These are phyloP conservation scores for Lanius collurio DNA, from an alignment of 2,113 vertebrate genomes.

Conservation along the genomic window DNA sequence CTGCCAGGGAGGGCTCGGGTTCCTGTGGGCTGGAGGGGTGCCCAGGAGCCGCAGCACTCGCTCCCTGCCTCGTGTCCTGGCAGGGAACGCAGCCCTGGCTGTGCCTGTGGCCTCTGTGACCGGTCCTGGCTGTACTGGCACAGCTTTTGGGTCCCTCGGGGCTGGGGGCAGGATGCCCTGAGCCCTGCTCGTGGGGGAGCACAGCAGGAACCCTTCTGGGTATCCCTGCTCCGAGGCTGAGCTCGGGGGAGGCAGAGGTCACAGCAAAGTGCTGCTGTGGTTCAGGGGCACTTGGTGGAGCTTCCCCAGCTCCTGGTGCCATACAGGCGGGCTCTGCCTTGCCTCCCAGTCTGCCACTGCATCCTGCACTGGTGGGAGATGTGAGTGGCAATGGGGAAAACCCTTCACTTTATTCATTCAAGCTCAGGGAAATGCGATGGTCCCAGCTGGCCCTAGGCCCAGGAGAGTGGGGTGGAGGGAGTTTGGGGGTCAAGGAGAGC, in stretches of 20 bases:
- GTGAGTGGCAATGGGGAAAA: not conserved
- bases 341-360: fast-evolving
- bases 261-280: fast-evolving
- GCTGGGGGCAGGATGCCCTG: not conserved
- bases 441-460: not conserved
- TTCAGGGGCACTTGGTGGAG: fast-evolving
- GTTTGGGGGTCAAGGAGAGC: not conserved
- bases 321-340: fast-evolving
- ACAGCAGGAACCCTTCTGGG: not conserved
- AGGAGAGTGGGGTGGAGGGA: not conserved
- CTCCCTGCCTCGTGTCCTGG: not conserved
- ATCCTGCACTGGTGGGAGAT: not conserved
- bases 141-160: not conserved
- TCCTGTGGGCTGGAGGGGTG: not conserved
- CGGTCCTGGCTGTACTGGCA: not conserved
- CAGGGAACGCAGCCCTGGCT: not conserved
- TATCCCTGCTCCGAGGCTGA: not conserved
- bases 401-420: not conserved
- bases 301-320: not conserved
- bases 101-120: not conserved
- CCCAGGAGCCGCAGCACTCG: not conserved
- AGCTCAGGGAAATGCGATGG: not conserved
- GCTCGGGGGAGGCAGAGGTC: not conserved
- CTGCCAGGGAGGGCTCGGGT: not conserved
- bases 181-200: fast-evolving